Conservation (phyloP, 2,113 vertebrate species). For the Theristicus caerulescens region DNA sequence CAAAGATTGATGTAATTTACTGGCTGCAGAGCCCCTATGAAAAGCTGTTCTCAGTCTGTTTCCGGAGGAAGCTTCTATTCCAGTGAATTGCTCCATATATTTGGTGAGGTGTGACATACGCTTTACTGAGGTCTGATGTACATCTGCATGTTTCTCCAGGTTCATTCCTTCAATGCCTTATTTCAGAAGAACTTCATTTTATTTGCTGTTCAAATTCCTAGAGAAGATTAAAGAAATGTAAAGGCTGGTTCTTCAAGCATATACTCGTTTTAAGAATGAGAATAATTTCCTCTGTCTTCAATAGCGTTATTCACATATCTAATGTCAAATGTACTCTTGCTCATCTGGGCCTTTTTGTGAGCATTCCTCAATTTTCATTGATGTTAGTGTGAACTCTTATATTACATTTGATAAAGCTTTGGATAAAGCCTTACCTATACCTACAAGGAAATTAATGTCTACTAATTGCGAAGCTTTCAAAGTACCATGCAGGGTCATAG, state of each 20-base stretch:
- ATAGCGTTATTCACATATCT: accelerated
- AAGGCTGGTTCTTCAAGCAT: background rate
- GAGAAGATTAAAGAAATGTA: background rate
- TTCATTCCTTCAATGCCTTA: background rate
- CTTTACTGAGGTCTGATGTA: background rate
- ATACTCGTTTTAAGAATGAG: background rate
- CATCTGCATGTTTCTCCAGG: background rate
- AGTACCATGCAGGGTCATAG: background rate
- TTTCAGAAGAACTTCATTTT: background rate
- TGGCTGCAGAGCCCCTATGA: background rate
- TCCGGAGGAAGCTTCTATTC: background rate
- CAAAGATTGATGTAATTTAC: background rate
- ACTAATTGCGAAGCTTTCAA: background rate
- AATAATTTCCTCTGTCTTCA: background rate
- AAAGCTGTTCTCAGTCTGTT: background rate
- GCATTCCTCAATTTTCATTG: background rate
- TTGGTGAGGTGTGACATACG: accelerated
- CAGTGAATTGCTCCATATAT: background rate
- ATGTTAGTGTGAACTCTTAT: background rate
- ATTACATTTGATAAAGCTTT: background rate
- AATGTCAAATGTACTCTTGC: background rate
- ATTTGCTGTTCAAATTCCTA: background rate
- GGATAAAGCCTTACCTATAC: background rate
- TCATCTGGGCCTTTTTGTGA: background rate
- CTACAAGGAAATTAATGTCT: background rate